Conservation (phyloP, 2,113 vertebrate genomes). For the Pollimyrus isidori region DNA sequence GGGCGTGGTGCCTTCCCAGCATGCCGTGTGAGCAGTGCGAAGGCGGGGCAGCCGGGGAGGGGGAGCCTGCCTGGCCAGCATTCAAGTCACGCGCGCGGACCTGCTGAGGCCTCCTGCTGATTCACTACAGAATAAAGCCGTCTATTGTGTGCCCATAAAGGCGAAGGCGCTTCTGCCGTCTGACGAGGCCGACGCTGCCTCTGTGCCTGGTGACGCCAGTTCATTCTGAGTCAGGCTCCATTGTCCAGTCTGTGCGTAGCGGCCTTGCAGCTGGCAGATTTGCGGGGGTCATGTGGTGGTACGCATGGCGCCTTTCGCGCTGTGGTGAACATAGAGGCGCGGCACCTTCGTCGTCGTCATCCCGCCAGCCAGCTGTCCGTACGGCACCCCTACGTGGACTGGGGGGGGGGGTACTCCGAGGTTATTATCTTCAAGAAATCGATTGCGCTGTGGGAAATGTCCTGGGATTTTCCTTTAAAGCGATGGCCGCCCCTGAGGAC, state of each 20-base stretch:
- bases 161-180: background rate
- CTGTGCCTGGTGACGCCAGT: conserved; percentile 23
- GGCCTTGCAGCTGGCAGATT: background rate
- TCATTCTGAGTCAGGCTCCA: conserved; percentile 20
- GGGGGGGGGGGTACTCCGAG: background rate
- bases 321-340: too few species aligned
- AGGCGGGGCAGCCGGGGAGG: background rate
- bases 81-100: background rate
- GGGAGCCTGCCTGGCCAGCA: background rate
- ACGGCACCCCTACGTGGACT: background rate
- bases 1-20: background rate
- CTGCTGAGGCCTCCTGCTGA: conserved; percentile 15
- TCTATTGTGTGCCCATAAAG: conserved; percentile 27
- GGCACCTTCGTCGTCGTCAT: too few species aligned
- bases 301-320: background rate
- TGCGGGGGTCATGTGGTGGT: too few species aligned
- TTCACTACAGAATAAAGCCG: conserved; percentile 20
- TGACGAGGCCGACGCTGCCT: background rate
- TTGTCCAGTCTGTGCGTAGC: conserved; percentile 21
- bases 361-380: background rate
- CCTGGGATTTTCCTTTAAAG: conserved; percentile 4
- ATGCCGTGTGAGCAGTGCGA: background rate
- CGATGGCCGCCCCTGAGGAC: background rate
- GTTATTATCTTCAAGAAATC: conserved; percentile 12
- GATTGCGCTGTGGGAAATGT: conserved; percentile 21